Percentiles rank a stretch among this genome's conserved stretches.
phyloP scores from a whole-genome alignment of 2,888 invertebrate genomes.

The Eupithecia tripunctaria region DNA sequence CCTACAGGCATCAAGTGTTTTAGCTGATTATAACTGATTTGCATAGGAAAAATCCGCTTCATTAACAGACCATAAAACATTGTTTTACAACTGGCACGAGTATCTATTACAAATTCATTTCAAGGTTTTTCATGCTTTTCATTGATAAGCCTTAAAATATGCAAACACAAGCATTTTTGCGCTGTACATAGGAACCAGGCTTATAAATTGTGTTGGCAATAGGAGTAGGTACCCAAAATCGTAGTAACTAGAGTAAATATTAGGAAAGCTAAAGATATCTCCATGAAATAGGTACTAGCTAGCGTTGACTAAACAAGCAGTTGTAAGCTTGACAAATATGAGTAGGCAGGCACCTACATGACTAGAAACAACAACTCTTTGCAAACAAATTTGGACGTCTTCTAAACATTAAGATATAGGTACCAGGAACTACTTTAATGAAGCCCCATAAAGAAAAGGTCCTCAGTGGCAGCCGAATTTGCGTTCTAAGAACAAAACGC shows the following conservation, averaged over 20 bases:
- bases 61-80: not conserved
- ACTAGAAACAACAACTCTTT: not conserved
- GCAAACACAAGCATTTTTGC: not conserved
- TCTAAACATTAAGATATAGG: not conserved
- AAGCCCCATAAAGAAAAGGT: not conserved
- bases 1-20: not conserved
- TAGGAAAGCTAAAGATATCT: not conserved
- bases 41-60: slow-evolving; percentile 4
- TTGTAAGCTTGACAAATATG: not conserved
- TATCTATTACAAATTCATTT: not conserved
- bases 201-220: not conserved
- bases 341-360: not conserved
- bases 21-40: not conserved
- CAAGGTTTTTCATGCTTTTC: not conserved
- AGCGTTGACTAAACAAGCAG: not conserved
- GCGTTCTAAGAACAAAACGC: not conserved
- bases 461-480: not conserved
- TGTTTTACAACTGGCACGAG: slow-evolving; percentile 5
- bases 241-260: not conserved
- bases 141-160: not conserved
- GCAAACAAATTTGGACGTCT: not conserved
- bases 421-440: not conserved
- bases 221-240: not conserved
- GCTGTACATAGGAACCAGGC: not conserved
- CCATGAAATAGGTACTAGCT: not conserved